phyloP scores from a whole-genome alignment of 2,888 invertebrate genomes.

The Piscicola geometra region DNA sequence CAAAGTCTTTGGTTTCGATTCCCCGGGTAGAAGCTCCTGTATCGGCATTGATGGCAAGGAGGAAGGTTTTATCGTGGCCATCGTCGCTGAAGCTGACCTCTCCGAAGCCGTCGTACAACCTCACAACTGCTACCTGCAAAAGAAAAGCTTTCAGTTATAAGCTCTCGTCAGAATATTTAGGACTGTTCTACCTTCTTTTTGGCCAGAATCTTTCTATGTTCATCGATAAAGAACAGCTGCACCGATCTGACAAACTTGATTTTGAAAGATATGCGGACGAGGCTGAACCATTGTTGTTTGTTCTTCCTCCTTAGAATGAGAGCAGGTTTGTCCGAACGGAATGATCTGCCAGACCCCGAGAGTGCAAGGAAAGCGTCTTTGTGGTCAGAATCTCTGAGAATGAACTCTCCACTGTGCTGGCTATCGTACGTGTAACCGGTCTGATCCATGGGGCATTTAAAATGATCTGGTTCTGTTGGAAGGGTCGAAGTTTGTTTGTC shows the following conservation, averaged over 20 bases:
- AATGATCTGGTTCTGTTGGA: neutral
- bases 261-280: neutral
- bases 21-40: neutral
- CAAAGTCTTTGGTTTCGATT: neutral
- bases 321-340: neutral
- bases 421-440: neutral
- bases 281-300: constrained; percentile 16
- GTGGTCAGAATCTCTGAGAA: neutral
- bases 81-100: too few species aligned
- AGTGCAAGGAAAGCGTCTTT: neutral
- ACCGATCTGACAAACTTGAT: constrained; percentile 7
- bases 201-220: neutral
- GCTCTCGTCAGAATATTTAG: neutral
- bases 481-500: neutral
- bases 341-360: neutral
- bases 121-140: too few species aligned
- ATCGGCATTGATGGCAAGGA: neutral
- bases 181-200: neutral
- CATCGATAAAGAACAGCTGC: constrained; percentile 8
- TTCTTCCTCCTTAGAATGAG: constrained; percentile 11
- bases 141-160: neutral
- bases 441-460: neutral
- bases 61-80: neutral
- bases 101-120: too few species aligned
- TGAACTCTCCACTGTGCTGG: neutral